phyloP scores from a whole-genome alignment of 2,113 vertebrate species.

The Halichoerus grypus region DNA sequence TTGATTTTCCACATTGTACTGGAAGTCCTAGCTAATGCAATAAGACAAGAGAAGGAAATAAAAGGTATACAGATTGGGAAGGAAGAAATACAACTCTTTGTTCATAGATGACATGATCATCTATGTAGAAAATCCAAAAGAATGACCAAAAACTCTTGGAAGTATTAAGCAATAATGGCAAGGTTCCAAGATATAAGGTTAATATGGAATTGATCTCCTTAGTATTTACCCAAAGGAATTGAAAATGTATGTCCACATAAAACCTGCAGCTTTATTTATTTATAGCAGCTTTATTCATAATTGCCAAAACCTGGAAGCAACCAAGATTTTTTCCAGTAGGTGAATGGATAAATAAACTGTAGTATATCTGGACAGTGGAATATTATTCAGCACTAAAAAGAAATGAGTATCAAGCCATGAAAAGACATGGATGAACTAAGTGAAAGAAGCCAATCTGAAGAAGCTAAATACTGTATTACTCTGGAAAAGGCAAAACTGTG shows the following conservation, averaged over 20 bases:
- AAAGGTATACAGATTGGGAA: background rate
- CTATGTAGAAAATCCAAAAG: background rate
- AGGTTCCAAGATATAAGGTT: background rate
- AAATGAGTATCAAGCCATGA: background rate
- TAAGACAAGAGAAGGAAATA: background rate
- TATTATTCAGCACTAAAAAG: background rate
- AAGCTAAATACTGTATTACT: background rate
- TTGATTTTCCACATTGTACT: background rate
- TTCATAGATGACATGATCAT: background rate
- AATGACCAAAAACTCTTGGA: background rate
- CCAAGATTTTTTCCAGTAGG: background rate
- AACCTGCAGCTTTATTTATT: background rate
- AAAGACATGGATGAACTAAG: background rate
- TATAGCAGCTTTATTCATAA: background rate
- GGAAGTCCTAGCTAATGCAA: background rate
- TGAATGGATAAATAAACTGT: background rate
- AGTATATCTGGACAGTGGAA: background rate
- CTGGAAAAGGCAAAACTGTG: background rate
- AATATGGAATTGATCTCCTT: background rate
- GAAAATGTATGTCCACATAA: background rate
- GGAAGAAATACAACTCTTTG: background rate
- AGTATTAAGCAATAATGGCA: background rate
- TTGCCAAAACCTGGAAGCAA: background rate
- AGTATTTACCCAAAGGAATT: background rate
- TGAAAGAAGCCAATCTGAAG: background rate